Evolutionary conservation across 2,113 vertebrate species (phyloP).

Genomic region (Sceloporus undulatus): DNA sequence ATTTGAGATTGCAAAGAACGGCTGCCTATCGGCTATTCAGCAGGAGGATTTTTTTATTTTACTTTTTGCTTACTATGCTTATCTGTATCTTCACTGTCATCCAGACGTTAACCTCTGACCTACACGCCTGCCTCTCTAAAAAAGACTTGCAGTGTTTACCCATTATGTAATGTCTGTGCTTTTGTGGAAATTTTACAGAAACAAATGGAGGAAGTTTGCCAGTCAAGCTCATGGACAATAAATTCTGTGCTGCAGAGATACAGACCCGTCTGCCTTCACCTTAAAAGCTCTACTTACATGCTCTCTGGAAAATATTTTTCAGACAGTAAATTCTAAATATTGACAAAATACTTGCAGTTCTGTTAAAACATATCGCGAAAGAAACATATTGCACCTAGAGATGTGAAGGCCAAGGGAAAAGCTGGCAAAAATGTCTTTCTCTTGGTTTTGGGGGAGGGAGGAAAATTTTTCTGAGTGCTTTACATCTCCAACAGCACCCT

Average conservation of each 20-base stretch:
- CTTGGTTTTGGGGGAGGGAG: neutral
- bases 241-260: conserved; percentile 75
- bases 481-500: neutral
- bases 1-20: conserved; percentile 65
- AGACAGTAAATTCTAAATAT: conserved; percentile 44
- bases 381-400: neutral
- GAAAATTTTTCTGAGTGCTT: neutral
- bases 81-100: conserved; percentile 73
- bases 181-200: conserved; percentile 78
- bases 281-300: conserved; percentile 65
- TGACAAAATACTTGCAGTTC: neutral
- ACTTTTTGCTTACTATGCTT: conserved; percentile 64
- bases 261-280: conserved; percentile 70
- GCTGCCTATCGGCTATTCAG: conserved; percentile 26
- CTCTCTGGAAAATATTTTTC: conserved; percentile 67
- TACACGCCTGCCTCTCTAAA: conserved; percentile 49
- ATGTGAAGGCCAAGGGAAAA: neutral
- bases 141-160: conserved; percentile 71
- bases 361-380: neutral
- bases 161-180: conserved; percentile 83
- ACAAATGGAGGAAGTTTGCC: conserved; percentile 85
- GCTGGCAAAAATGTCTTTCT: neutral
- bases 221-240: conserved; percentile 78
- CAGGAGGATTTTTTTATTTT: neutral
- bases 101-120: conserved; percentile 74